phyloP scores from a whole-genome alignment of 2,888 invertebrate genomes.

The Pardosa pseudoannulata region DNA sequence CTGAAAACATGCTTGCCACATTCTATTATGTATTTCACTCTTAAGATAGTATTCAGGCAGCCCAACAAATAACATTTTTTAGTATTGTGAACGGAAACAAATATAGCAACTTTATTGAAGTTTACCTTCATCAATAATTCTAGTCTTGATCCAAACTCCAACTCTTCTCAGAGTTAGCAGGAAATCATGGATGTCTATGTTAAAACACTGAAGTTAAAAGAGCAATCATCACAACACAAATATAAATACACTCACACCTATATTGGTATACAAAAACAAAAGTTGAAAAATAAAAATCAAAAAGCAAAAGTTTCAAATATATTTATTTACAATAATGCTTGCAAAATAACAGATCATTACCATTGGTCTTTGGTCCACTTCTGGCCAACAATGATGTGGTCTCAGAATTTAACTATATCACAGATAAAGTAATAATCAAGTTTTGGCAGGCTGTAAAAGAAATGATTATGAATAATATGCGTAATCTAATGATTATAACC shows the following conservation, averaged over 20 bases:
- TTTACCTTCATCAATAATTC: neutral
- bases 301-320: slow-evolving; percentile 13
- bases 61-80: too few species aligned
- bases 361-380: slow-evolving; percentile 42
- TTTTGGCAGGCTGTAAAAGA: slow-evolving; percentile 50
- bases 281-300: neutral
- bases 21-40: too few species aligned
- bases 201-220: neutral
- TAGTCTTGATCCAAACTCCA: neutral
- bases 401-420: slow-evolving; percentile 38
- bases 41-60: too few species aligned
- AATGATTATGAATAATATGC: slow-evolving; percentile 39
- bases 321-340: slow-evolving; percentile 55
- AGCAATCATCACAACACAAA: neutral
- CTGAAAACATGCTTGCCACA: too few species aligned
- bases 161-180: neutral
- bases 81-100: neutral
- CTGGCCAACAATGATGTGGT: slow-evolving; percentile 17
- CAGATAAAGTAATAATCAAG: slow-evolving; percentile 33
- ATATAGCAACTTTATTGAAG: neutral
- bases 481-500: neutral
- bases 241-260: too few species aligned
- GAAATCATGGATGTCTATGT: neutral
- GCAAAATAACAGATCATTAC: slow-evolving; percentile 39
- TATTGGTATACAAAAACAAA: neutral